phyloP scores from a whole-genome alignment of 1,140 invertebrate genomes.

The Adelges cooleyi region DNA sequence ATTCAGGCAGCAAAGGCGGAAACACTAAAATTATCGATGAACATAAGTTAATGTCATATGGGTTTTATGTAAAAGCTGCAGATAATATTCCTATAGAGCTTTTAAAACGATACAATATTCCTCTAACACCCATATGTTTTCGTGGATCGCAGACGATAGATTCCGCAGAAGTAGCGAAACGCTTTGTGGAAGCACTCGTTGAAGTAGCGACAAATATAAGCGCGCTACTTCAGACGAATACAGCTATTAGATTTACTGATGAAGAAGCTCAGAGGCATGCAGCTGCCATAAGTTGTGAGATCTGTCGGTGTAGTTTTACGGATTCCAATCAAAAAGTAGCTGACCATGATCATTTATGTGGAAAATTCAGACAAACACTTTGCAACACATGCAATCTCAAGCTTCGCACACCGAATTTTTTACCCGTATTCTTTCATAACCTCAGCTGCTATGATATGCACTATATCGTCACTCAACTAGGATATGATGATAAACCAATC shows the following conservation, averaged over 20 bases:
- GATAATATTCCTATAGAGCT: not conserved
- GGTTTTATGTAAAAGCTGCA: not conserved
- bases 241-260: no score
- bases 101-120: not conserved
- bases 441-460: not conserved
- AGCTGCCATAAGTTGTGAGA: no score
- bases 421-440: conserved; percentile 12
- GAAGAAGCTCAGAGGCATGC: no score
- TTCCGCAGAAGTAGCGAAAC: no score
- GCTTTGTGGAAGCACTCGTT: no score
- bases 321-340: no score
- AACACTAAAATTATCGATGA: not conserved
- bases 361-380: no score
- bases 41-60: not conserved
- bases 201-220: no score
- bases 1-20: not conserved
- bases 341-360: no score
- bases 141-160: no score
- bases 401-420: not conserved
- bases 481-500: not conserved
- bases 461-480: not conserved
- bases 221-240: no score
- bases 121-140: not conserved
- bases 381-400: conserved; percentile 13
- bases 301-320: no score